These are phyloP conservation scores for Campoletis raptor DNA, from an alignment of 2,888 invertebrate species.

Conservation along the genomic window DNA sequence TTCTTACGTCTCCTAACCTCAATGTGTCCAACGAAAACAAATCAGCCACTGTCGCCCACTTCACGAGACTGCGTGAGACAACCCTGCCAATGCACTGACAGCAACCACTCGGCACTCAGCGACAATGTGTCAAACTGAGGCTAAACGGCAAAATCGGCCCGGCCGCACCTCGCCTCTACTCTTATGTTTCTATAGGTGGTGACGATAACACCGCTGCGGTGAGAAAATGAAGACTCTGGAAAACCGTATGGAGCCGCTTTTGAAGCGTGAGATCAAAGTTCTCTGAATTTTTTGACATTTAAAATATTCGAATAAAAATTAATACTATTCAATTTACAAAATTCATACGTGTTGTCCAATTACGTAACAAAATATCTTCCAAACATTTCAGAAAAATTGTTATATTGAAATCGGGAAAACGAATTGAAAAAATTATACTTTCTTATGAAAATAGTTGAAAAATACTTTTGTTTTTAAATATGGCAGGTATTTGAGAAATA, in stretches of 20 bases:
- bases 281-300: background rate
- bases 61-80: background rate
- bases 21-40: background rate
- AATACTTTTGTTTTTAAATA: background rate
- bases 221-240: background rate
- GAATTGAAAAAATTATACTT: background rate
- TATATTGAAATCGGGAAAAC: background rate
- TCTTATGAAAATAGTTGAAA: background rate
- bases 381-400: background rate
- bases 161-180: background rate
- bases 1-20: background rate
- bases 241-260: background rate
- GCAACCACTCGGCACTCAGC: background rate
- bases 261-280: background rate
- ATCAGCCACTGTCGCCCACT: slow-evolving; percentile 2
- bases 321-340: no score
- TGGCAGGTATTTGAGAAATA: background rate
- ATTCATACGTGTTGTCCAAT: no score
- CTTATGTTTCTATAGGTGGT: background rate
- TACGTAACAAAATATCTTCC: no score
- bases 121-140: background rate
- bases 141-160: background rate
- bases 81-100: background rate
- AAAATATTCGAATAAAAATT: no score
- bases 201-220: background rate